These are phyloP conservation scores for Mystacornis crossleyi DNA, from an alignment of 2,113 vertebrate species.

Conservation along the genomic window DNA sequence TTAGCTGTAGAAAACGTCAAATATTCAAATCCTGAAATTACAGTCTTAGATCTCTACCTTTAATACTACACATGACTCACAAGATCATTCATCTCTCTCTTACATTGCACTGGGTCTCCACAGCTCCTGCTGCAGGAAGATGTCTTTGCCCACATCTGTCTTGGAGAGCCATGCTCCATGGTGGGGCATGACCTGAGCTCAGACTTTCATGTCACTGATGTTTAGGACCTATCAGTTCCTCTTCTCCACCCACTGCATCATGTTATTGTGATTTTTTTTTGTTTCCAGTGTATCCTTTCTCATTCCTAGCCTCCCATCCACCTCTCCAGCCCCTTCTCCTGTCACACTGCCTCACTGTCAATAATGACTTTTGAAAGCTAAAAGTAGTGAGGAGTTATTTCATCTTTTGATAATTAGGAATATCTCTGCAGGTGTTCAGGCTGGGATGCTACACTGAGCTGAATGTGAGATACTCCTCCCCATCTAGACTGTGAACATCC, in stretches of 20 bases:
- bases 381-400: background rate
- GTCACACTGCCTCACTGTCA: background rate
- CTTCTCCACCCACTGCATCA: background rate
- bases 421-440: background rate
- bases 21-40: background rate
- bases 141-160: background rate
- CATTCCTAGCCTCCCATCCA: too few species aligned
- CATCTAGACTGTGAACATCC: background rate
- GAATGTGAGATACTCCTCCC: background rate
- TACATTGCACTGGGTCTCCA: background rate
- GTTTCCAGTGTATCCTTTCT: background rate
- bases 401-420: background rate
- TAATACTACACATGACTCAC: background rate
- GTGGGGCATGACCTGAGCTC: background rate
- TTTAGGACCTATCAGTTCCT: background rate
- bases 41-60: background rate
- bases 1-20: background rate
- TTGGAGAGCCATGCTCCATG: background rate
- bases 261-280: background rate
- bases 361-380: background rate
- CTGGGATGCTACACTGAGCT: background rate
- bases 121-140: background rate
- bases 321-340: background rate
- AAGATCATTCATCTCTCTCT: background rate
- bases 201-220: background rate